Evolutionary conservation across 1,140 invertebrate genomes (phyloP), one percentile per base, ranked within the genome.

Genomic region (Sitobion miscanthi): DNA sequence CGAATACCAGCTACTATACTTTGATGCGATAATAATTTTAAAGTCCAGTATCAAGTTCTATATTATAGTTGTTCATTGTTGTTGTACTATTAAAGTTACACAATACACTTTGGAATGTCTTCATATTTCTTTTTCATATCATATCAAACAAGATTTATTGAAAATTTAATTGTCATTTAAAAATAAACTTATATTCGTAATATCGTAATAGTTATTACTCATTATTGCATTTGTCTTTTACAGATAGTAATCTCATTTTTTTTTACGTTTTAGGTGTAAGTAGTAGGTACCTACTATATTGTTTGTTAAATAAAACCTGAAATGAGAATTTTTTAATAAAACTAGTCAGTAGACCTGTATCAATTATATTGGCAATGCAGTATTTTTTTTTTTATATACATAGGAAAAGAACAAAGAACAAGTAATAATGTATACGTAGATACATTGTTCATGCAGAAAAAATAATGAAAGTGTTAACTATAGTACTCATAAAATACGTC

Each of bases 381-480:
- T 89, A n/a, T 69, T 17, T 62, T 69, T 88, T 88, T n/a, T 38
- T 88, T 35, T 52, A 38, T 38, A 38, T 54, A 20, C 20, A 35
- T 54, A 54, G 6, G 35, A 52, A 52, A 88, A 86, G 25, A 52
- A 89, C 47, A 89, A 38, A 89, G 47, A 23, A 89, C 49, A 38
- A 47, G 45, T 47, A 85, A 85, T 42, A 45, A 42, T 14, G 17
- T 87, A 87, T 87, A 87, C 25, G 47, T 87, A 35, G 17, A 25
- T 85, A 85, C 2, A 85, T 85, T 8, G n/a, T 3, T 21, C 17
- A 52, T 49, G 9, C 11, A 87, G 30, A 87, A 87, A 87, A 87
- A 87, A 87, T 87, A n/a, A 49, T 87, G 45, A 87, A 87, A 87
- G 45, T 87, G 85, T 87, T 47, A 87, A 87, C 85, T 87, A 30